Base-by-base conservation (phyloP, 2,888 invertebrate species). In the Pherbina coryleti region DNA sequence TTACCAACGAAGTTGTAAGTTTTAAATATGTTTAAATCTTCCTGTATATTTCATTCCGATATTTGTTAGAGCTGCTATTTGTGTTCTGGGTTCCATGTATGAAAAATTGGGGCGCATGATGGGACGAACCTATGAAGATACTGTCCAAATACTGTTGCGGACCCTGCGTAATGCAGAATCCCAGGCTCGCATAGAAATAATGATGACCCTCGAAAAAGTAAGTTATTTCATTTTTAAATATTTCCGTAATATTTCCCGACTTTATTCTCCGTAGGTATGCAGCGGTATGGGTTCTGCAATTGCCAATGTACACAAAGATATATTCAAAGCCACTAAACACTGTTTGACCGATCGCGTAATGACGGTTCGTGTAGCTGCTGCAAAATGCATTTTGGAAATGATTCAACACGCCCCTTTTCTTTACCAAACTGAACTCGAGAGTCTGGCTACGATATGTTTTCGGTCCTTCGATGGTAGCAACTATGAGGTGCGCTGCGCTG, bases 21-120 rank as follows among this genome's bases (percentile, higher is more conserved):
- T n/a, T 19, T 49, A n/a, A 51, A 19, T 34, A 14, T 53, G 2
- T 37, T 14, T 57, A 0, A 37, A 22, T 22, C 7, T 11, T 14
- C 19, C 1, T 55, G 8, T 19, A 14, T 34, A 55, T 55, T 55
- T 44, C 4, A 11, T 44, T 7, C 28, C 60, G 4, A 69, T 9
- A 64, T 66, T 11, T 77, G 91, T 76, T 89, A 99, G 98, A 83
- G 97, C 98, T 85, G 98, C 99, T 19, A 96, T 99, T 85, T 96
- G 97, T 84, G 98, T 98, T 85, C 92, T 97, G 78, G 99, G 98
- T 51, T 96, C 96, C 80, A 98, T 99, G 97, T 99, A 99, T 90
- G 98, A 98, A 90, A 97, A 96, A 90, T 92, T 99, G 25, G 99
- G 99, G 1, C 92, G 99, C 81, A 98, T 99, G 98, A 99, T 98